Evolutionary conservation across 2,113 vertebrate genomes (phyloP).

Genomic region (Leptocoma aspasia): DNA sequence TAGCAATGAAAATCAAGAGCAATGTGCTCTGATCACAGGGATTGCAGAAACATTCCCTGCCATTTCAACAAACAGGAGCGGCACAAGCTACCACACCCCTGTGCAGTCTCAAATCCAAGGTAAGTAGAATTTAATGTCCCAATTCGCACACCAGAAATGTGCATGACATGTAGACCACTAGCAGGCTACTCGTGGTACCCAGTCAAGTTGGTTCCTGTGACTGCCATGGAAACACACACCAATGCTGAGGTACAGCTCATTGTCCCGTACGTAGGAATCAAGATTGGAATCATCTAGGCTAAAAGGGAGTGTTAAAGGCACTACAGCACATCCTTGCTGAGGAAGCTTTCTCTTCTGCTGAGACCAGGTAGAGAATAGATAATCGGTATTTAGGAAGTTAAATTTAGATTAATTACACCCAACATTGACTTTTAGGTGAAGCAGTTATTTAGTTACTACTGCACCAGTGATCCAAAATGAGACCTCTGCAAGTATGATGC

Average conservation of each 20-base stretch:
- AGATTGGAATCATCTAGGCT: not conserved
- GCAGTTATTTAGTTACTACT: not conserved
- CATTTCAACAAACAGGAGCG: not conserved
- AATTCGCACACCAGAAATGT: not conserved
- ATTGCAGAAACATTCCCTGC: not conserved
- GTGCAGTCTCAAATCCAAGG: not conserved
- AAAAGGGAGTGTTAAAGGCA: not conserved
- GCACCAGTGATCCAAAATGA: not conserved
- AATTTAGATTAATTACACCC: not conserved
- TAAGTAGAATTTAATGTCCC: not conserved
- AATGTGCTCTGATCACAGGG: not conserved
- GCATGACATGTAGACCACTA: not conserved
- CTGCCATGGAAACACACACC: not conserved
- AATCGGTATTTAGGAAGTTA: not conserved
- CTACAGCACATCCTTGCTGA: not conserved
- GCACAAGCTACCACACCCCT: not conserved
- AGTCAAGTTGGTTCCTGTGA: not conserved
- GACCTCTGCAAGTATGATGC: not conserved
- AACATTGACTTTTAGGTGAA: not conserved
- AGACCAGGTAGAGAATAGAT: not conserved
- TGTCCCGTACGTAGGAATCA: not conserved
- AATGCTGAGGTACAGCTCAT: accelerated
- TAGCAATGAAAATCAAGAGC: not conserved
- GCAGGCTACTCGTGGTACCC: not conserved
- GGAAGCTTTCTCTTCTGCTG: not conserved